phyloP scores from a whole-genome alignment of 2,113 vertebrate genomes.

The Dasypus novemcinctus region DNA sequence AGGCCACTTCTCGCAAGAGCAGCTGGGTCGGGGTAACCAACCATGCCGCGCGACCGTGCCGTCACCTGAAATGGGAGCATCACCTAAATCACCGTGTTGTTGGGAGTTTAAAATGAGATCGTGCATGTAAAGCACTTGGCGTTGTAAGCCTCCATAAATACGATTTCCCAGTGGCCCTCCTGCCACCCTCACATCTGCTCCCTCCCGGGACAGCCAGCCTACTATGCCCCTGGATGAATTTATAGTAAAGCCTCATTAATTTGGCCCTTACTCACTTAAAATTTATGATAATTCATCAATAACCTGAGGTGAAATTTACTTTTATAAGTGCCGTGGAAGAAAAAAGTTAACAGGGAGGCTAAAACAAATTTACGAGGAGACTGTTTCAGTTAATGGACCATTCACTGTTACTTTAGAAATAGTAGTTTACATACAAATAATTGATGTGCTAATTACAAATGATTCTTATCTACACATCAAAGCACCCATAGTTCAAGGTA shows the following conservation, averaged over 20 bases:
- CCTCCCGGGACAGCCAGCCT: constrained; percentile 50
- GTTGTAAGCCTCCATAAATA: constrained; percentile 63
- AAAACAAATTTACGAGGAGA: constrained; percentile 69
- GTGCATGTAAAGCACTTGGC: constrained; percentile 65
- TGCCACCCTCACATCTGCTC: constrained; percentile 59
- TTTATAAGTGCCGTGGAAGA: constrained; percentile 52
- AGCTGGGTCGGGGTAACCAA: not conserved
- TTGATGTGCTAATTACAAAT: constrained; percentile 75
- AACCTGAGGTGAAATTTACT: constrained; percentile 67
- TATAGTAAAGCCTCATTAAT: constrained; percentile 71
- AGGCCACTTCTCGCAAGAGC: not conserved
- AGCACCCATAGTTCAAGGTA: constrained; percentile 28
- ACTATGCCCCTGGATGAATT: constrained; percentile 52
- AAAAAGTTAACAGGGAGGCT: constrained; percentile 52
- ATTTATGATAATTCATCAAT: constrained; percentile 69
- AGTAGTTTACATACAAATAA: constrained; percentile 69
- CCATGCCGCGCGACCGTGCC: not conserved
- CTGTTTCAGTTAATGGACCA: constrained; percentile 70
- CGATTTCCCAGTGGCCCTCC: constrained; percentile 43
- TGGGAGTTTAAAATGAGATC: constrained; percentile 65
- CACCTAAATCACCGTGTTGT: constrained; percentile 60
- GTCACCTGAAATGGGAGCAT: not conserved
- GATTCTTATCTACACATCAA: constrained; percentile 68
- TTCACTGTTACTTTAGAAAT: constrained; percentile 63
- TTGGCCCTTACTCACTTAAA: constrained; percentile 59